phyloP scores from a whole-genome alignment of 2,888 invertebrate species.

The Callosobruchus maculatus region DNA sequence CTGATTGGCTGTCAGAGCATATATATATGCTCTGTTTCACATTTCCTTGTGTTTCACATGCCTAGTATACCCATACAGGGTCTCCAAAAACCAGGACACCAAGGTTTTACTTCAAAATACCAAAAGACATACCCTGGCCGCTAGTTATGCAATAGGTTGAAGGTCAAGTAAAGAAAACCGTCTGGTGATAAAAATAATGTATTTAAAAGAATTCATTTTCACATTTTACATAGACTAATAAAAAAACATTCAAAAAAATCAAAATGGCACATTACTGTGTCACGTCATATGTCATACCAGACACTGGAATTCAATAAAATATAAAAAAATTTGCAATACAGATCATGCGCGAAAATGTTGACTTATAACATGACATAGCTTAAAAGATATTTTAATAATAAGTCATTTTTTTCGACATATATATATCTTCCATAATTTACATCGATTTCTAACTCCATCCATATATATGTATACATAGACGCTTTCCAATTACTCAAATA shows the following conservation, averaged over 20 bases:
- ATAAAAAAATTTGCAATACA: neutral
- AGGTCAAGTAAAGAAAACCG: neutral
- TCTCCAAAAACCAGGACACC: too few species aligned
- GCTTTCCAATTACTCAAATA: neutral
- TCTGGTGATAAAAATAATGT: conserved; percentile 6
- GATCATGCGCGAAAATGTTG: neutral
- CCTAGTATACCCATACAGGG: too few species aligned
- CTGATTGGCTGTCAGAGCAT: too few species aligned
- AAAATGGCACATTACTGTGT: conserved; percentile 42
- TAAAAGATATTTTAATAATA: neutral
- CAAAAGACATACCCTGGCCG: too few species aligned
- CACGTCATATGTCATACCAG: conserved; percentile 39
- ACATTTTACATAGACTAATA: conserved; percentile 25
- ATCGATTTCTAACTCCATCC: neutral
- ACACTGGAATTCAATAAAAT: conserved; percentile 16
- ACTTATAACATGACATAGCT: neutral
- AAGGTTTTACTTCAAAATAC: too few species aligned
- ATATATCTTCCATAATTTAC: neutral
- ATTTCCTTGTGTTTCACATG: too few species aligned
- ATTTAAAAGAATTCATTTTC: conserved; percentile 25
- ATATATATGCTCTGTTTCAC: too few species aligned
- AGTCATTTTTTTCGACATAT: neutral
- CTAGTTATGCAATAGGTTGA: too few species aligned
- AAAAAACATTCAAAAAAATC: conserved; percentile 34
- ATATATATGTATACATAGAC: neutral